Percentiles rank a stretch among this genome's conserved stretches.
Conservation (phyloP, 53 echinoderm and acorn worm genomes). For the Patiria pectinifera region DNA sequence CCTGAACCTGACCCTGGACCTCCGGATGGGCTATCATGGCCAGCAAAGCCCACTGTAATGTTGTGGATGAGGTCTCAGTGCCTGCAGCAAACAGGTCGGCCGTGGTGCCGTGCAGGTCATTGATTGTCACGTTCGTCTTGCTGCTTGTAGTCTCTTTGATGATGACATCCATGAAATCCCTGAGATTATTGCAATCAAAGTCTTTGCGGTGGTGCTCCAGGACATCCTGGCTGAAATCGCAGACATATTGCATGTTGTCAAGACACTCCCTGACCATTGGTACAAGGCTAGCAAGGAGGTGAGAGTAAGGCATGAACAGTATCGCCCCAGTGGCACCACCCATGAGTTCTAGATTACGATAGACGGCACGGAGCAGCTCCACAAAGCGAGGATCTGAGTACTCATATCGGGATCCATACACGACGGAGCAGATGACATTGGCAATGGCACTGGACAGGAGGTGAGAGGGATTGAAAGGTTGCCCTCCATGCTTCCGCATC, state of each 20-base stretch:
- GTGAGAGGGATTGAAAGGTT: constrained; percentile 27
- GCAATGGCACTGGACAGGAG: constrained; percentile 49
- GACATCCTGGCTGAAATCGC: constrained; percentile 18
- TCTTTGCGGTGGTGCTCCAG: constrained; percentile 9
- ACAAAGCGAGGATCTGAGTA: constrained; percentile 48
- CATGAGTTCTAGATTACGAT: constrained; percentile 43
- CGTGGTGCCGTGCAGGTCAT: constrained; percentile 38
- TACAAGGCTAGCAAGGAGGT: constrained; percentile 3
- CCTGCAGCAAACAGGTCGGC: constrained; percentile 60
- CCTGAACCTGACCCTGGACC: constrained; percentile 42
- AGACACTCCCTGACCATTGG: constrained; percentile 35
- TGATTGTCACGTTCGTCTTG: not conserved
- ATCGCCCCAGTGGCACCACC: constrained; percentile 42
- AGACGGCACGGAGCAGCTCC: constrained; percentile 15
- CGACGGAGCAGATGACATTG: constrained; percentile 58
- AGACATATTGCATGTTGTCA: constrained; percentile 20
- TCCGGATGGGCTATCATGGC: constrained; percentile 43
- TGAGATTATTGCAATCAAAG: not conserved
- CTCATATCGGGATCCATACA: constrained; percentile 50
- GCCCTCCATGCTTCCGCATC: constrained; percentile 7
- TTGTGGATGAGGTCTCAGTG: constrained; percentile 54
- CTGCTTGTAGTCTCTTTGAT: not conserved
- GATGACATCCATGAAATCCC: constrained; percentile 52
- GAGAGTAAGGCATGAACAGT: constrained; percentile 41
- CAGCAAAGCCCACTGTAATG: constrained; percentile 56